Conservation (phyloP, 2,888 invertebrate species). For the Philereme transversata region DNA sequence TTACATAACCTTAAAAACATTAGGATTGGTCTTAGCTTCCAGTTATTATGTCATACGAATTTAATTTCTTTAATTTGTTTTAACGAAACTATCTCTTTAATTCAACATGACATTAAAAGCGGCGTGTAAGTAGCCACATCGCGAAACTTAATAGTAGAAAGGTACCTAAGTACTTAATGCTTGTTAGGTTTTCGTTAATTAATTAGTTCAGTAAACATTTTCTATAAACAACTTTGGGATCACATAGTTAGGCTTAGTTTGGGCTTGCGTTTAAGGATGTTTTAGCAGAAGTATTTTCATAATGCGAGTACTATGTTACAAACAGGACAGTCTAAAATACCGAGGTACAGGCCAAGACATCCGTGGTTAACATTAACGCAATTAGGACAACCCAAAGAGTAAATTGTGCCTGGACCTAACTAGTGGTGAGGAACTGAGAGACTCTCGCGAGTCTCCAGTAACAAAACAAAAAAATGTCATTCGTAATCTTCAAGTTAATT, state of each 20-base stretch:
- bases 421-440: too few species aligned
- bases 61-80: too few species aligned
- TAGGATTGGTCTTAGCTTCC: too few species aligned
- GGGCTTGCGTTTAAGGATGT: constrained; percentile 15
- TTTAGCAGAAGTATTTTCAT: constrained; percentile 20
- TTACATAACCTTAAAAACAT: too few species aligned
- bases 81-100: neutral
- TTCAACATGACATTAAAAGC: neutral
- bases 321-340: neutral
- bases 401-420: too few species aligned
- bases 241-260: constrained; percentile 25
- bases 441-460: too few species aligned
- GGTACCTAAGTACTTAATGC: neutral
- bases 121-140: neutral
- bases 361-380: too few species aligned
- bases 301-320: constrained; percentile 5
- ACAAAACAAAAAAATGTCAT: too few species aligned
- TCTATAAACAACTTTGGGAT: constrained; percentile 25
- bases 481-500: too few species aligned
- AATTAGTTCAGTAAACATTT: constrained; percentile 21
- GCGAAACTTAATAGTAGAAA: neutral
- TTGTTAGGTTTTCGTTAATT: constrained; percentile 12
- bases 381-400: too few species aligned
- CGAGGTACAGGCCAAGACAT: neutral
- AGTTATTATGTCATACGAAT: too few species aligned